Conservation (phyloP, 2,797 vertebrate species). For the Margarornis squamiger region DNA sequence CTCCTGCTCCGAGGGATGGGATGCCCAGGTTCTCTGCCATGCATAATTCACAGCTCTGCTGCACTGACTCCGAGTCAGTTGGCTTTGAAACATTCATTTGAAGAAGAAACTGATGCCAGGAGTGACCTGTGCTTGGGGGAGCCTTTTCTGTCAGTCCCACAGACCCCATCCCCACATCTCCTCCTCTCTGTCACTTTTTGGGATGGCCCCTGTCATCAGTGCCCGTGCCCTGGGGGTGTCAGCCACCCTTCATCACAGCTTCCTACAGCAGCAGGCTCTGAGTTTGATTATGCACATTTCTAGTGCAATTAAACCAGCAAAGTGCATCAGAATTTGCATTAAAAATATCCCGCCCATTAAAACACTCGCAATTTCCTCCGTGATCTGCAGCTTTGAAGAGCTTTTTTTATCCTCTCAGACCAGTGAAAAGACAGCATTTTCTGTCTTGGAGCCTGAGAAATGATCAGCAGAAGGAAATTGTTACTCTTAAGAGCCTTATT, state of each 20-base stretch:
- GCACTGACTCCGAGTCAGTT: background rate
- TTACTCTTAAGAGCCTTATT: constrained; percentile 26
- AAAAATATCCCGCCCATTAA: background rate
- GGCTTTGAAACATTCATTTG: background rate
- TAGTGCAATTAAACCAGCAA: background rate
- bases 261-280: background rate
- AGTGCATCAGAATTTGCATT: background rate
- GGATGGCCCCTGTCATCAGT: background rate
- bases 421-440: background rate
- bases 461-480: background rate
- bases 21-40: background rate
- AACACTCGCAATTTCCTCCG: background rate
- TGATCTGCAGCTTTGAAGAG: background rate
- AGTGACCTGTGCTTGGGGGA: too few relatives aligned
- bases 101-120: background rate
- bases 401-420: background rate
- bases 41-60: constrained; percentile 2
- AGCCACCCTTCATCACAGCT: background rate
- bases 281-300: background rate
- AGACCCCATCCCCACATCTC: too few relatives aligned
- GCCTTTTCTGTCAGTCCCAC: background rate
- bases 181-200: background rate
- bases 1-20: background rate
- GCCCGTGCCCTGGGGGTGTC: accelerated
- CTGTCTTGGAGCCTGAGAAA: background rate